These are phyloP conservation scores for Prietella phreatophila DNA, from an alignment of 2,113 vertebrate genomes.

Conservation along the genomic window DNA sequence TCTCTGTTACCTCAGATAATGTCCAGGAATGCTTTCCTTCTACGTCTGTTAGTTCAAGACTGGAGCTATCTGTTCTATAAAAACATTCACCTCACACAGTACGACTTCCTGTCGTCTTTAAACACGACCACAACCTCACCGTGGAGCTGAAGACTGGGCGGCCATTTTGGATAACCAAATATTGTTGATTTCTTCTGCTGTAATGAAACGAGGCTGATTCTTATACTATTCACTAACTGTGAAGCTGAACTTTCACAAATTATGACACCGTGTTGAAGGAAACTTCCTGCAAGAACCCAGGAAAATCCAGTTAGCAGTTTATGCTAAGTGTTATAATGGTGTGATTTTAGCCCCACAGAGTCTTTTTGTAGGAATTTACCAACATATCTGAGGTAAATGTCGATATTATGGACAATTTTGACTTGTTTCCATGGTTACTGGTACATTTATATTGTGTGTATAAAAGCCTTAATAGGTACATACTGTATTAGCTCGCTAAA, in stretches of 20 bases:
- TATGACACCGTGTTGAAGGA: background rate
- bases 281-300: background rate
- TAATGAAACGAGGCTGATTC: too few species aligned
- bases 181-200: background rate
- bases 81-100: background rate
- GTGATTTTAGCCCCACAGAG: background rate
- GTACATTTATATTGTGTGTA: background rate
- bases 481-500: background rate
- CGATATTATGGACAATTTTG: background rate
- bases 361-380: background rate
- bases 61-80: background rate
- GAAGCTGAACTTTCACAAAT: background rate
- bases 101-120: background rate
- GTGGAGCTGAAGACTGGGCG: too few species aligned
- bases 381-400: conserved; percentile 8
- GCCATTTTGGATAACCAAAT: too few species aligned
- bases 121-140: too few species aligned
- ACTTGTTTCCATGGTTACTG: background rate
- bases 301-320: background rate
- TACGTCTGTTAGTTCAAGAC: background rate
- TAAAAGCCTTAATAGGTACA: background rate
- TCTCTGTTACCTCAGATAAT: background rate
- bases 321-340: background rate
- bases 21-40: background rate
- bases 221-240: too few species aligned